These are phyloP conservation scores for Acrobasis consociella DNA, from an alignment of 2,888 invertebrate species.

Conservation along the genomic window DNA sequence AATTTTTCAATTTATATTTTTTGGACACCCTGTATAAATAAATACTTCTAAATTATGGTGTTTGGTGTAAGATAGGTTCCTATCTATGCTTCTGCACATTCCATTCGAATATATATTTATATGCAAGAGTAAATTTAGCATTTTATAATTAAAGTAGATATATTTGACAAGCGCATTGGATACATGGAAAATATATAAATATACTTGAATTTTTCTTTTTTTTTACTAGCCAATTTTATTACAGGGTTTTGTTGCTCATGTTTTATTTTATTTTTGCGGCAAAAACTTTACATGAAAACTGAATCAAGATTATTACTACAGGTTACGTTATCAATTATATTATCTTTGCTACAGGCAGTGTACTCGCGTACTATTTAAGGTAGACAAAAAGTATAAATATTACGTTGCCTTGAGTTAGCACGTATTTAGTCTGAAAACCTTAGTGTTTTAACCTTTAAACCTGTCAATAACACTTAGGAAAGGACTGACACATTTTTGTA, in stretches of 20 bases:
- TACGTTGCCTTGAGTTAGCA: slow-evolving; percentile 31
- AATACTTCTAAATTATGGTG: slow-evolving; percentile 71
- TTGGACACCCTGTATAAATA: slow-evolving; percentile 40
- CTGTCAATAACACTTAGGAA: slow-evolving; percentile 30
- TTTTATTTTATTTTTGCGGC: too few relatives aligned
- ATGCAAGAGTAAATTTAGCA: slow-evolving; percentile 78
- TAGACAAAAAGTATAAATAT: not conserved
- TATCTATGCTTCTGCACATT: slow-evolving; percentile 77
- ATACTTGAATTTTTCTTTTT: not conserved
- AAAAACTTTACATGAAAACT: too few relatives aligned
- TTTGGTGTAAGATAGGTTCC: slow-evolving; percentile 80
- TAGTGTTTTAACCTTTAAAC: slow-evolving; percentile 32
- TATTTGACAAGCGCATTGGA: slow-evolving; percentile 21
- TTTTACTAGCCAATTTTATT: not conserved
- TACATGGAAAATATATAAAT: slow-evolving; percentile 16
- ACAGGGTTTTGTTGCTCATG: too few relatives aligned
- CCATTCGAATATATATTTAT: slow-evolving; percentile 77
- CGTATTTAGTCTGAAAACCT: slow-evolving; percentile 31
- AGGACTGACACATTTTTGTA: slow-evolving; percentile 25
- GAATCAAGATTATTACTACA: too few relatives aligned
- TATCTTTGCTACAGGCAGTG: too few relatives aligned
- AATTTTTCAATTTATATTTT: slow-evolving; percentile 7
- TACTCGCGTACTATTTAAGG: too few relatives aligned
- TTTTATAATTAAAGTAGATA: slow-evolving; percentile 36
- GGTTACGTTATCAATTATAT: too few relatives aligned